Percentiles rank a stretch among this genome's conserved stretches.
Evolutionary conservation across 2,113 vertebrate species (phyloP).

Genomic region (Oncorhynchus keta): DNA sequence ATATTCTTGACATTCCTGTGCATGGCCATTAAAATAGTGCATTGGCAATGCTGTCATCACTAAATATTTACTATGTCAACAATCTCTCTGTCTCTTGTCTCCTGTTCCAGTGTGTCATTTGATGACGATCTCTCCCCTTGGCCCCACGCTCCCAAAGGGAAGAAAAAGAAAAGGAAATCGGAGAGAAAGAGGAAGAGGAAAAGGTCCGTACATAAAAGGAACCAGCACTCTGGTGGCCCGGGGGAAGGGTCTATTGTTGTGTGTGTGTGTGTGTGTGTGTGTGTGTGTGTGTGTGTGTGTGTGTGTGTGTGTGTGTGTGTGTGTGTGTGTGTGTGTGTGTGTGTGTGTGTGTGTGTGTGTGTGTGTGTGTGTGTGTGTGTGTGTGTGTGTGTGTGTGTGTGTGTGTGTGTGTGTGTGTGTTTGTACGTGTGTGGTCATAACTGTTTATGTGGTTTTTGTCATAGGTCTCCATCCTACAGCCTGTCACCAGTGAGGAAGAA

Average conservation of each 20-base stretch:
- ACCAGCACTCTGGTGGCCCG: not conserved
- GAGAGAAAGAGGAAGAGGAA: constrained; percentile 85
- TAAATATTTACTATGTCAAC: not conserved
- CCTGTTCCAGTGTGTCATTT: constrained; percentile 66
- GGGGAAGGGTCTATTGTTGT: not conserved
- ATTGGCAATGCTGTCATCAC: not conserved
- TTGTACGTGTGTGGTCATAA: constrained; percentile 4
- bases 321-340: not conserved
- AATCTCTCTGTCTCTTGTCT: constrained; percentile 3
- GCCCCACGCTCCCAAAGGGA: constrained; percentile 70
- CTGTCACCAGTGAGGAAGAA: constrained; percentile 89
- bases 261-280: not conserved
- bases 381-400: no score
- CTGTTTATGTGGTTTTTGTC: not conserved
- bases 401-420: not conserved
- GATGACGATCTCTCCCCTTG: constrained; percentile 65
- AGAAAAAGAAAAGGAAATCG: constrained; percentile 93
- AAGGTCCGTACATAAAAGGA: constrained; percentile 73
- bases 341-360: not conserved
- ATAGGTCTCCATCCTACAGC: constrained; percentile 88
- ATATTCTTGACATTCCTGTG: no score
- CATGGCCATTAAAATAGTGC: not conserved
- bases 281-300: not conserved
- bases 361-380: not conserved
- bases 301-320: not conserved